Percentiles rank a stretch among this genome's conserved stretches.
phyloP scores from a whole-genome alignment of 2,113 vertebrate species.

The Coptodon bakossiorum region DNA sequence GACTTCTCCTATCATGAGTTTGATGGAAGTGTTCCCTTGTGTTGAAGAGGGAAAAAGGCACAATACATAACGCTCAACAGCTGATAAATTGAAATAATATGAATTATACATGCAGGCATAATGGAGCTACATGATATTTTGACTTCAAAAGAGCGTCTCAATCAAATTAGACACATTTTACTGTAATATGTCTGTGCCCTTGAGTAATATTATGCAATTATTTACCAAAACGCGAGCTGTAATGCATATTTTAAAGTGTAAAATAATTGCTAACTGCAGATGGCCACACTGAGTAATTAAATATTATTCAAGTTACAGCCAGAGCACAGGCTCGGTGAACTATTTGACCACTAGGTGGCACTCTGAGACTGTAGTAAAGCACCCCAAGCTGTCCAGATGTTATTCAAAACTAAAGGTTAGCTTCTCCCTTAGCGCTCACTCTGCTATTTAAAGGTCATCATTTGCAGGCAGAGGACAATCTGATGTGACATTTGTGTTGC shows the following conservation, averaged over 20 bases:
- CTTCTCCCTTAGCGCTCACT: slow-evolving; percentile 17
- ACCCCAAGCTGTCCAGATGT: slow-evolving; percentile 6
- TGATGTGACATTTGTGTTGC: slow-evolving; percentile 43
- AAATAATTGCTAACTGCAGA: not conserved
- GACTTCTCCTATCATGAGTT: not conserved
- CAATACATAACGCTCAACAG: slow-evolving; percentile 8
- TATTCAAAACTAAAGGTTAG: slow-evolving; percentile 41
- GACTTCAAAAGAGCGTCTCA: not conserved
- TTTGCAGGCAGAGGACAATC: slow-evolving; percentile 43
- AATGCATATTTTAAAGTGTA: not conserved
- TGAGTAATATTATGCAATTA: not conserved
- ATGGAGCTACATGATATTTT: not conserved
- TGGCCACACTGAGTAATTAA: not conserved
- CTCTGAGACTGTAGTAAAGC: slow-evolving; percentile 28
- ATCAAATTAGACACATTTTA: not conserved
- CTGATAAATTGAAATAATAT: slow-evolving; percentile 17
- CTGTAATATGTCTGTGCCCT: not conserved
- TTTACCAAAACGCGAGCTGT: not conserved
- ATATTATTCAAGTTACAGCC: not conserved
- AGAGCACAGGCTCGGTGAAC: not conserved
- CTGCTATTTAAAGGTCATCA: slow-evolving; percentile 46
- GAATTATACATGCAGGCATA: slow-evolving; percentile 1
- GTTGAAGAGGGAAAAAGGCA: not conserved
- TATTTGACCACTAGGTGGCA: slow-evolving; percentile 54
- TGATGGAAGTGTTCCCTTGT: slow-evolving; percentile 13